phyloP scores from a whole-genome alignment of 1,140 invertebrate species.

The Rhopalosiphum padi region DNA sequence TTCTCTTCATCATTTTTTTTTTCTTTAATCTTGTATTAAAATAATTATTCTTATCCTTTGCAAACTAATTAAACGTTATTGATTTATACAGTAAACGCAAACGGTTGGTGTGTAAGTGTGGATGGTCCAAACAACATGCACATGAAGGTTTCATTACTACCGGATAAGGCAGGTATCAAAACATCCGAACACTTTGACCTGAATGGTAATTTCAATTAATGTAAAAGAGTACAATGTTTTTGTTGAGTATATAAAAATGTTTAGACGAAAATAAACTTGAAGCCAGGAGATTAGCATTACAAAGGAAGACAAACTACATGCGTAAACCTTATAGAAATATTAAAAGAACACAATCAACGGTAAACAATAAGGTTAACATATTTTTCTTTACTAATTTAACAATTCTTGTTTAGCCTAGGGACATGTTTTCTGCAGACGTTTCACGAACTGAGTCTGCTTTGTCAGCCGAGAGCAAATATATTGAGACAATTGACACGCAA shows the following conservation, averaged over 20 bases:
- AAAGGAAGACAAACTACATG: conserved; percentile 26
- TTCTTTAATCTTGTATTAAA: neutral
- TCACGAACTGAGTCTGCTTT: conserved; percentile 27
- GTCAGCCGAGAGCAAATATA: conserved; percentile 54
- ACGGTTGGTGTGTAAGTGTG: conserved; percentile 53
- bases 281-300: neutral
- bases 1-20: neutral
- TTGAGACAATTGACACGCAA: conserved; percentile 47
- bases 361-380: neutral
- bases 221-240: neutral
- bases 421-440: conserved; percentile 21
- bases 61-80: neutral
- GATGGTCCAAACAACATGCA: conserved; percentile 51
- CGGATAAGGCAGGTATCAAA: conserved; percentile 5
- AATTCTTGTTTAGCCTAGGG: conserved; percentile 20
- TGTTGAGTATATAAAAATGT: conserved; percentile 22
- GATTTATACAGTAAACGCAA: neutral
- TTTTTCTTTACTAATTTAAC: neutral
- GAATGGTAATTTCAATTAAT: conserved; percentile 11
- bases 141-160: conserved; percentile 49
- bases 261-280: conserved; percentile 40
- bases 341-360: conserved; percentile 49
- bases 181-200: neutral
- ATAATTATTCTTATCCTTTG: neutral
- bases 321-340: conserved; percentile 10